Evolutionary conservation across 2,888 invertebrate genomes (phyloP), one percentile per base, ranked within the genome.

Genomic region (Saturnia pavonia): DNA sequence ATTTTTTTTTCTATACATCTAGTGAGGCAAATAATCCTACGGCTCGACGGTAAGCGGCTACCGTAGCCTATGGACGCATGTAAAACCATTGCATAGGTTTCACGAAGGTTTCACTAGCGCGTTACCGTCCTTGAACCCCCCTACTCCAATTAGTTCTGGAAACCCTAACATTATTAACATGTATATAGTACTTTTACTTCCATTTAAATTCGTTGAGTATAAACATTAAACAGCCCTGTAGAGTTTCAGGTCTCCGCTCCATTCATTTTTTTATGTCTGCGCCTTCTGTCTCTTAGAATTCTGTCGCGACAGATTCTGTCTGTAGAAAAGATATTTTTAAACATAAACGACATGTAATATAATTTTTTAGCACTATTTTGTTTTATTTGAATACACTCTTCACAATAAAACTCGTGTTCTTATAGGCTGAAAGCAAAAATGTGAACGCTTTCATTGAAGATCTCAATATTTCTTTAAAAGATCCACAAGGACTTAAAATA

Each of bases 281-380:
- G 80, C 79, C 83, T 83, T 78, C 79, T 82, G 82, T 83, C 87
- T 91, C 91, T 85, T 91, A 91, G 90, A 90, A 91, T 90, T 88
- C 78, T 74, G 89, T 86, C 89, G 86, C 85, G 85, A 84, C 86
- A 78, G 69, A 75, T 75, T 60, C 27, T 11, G 27, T 75, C 75
- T 77, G 78, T 81, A 80, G 76, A 77, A 76, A 78, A 79, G 85
- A 88, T 92, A 91, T 92, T 91, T 92, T 86, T 80, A 85, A 83
- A 76, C 82, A 75, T 76, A 72, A 76, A 57, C 71, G 57, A 27
- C 57, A 60, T 27, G 25, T 12, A 60, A 60, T 60, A 60, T 60
- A 1, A 60, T 27, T 60, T 25, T 60, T 25, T 14, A 27, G n/a
- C 3, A 27, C 27, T 6, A 12, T 14, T 27, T 60, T 60, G 2